phyloP scores from a whole-genome alignment of 1,140 invertebrate genomes.

The Drosophila pectinifera region DNA sequence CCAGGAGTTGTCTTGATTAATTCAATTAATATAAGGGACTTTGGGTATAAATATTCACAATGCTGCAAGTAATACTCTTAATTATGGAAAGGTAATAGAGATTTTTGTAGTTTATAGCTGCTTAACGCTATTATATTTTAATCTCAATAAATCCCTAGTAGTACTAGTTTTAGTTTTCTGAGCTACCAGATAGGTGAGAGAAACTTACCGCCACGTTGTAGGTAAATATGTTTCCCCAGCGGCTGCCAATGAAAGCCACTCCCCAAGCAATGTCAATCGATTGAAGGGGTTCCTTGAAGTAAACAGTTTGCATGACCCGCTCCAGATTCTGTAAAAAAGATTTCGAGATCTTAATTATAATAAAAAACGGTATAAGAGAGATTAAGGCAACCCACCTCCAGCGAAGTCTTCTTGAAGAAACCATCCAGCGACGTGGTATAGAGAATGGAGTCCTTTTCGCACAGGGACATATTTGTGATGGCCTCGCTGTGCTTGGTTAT shows the following conservation, averaged over 20 bases:
- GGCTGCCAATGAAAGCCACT: conserved; percentile 73
- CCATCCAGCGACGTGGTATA: conserved; percentile 81
- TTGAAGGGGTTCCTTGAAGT: conserved; percentile 78
- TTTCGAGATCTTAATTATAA: background rate
- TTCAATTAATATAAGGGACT: background rate
- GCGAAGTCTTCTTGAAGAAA: conserved; percentile 71
- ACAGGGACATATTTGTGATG: conserved; percentile 76
- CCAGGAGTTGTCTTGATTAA: background rate
- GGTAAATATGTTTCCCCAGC: conserved; percentile 76
- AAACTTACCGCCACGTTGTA: conserved; percentile 71
- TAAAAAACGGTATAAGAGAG: background rate
- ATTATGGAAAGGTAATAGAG: background rate
- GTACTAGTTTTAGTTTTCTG: no score
- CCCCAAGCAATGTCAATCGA: conserved; percentile 77
- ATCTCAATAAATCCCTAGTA: background rate
- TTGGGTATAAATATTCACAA: background rate
- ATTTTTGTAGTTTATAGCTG: no score
- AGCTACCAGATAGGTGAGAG: background rate
- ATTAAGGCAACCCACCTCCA: conserved; percentile 54
- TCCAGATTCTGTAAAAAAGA: conserved; percentile 63
- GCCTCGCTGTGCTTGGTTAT: conserved; percentile 83
- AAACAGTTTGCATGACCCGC: conserved; percentile 64
- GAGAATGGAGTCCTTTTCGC: conserved; percentile 48
- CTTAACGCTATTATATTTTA: no score
- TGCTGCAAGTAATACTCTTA: background rate